A percentile compares a stretch with the other conserved stretches of the same genome.
phyloP scores from a whole-genome alignment of 2,888 invertebrate genomes.

The Mimumesa dahlbomi region DNA sequence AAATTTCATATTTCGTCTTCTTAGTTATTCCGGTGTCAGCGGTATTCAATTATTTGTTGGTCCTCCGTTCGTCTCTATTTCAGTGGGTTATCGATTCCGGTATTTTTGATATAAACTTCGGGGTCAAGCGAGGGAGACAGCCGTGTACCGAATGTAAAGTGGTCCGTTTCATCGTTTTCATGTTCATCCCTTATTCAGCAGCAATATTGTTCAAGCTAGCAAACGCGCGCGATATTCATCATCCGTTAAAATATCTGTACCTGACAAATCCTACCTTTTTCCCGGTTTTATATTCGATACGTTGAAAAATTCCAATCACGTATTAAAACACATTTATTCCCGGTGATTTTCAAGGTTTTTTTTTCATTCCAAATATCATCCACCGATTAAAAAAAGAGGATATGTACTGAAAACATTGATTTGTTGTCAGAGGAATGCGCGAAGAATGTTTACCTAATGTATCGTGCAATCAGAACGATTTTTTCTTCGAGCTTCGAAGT shows the following conservation, averaged over 20 bases:
- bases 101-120: conserved; percentile 29
- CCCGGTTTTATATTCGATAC: conserved; percentile 11
- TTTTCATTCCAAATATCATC: no score
- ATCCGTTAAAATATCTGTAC: conserved; percentile 12
- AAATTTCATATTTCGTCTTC: not conserved
- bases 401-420: no score
- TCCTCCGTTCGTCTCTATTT: conserved; percentile 16
- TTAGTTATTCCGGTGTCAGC: not conserved
- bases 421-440: no score
- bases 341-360: no score
- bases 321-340: no score
- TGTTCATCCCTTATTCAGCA: conserved; percentile 23
- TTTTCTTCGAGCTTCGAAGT: no score
- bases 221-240: conserved; percentile 16
- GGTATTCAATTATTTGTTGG: conserved; percentile 33
- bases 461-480: no score
- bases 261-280: conserved; percentile 17
- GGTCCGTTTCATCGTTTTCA: conserved; percentile 3
- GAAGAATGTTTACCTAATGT: no score
- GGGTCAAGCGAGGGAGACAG: conserved; percentile 28
- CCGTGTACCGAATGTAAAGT: conserved; percentile 22
- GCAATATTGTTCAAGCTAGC: conserved; percentile 7
- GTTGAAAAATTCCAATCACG: conserved; percentile 17
- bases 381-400: no score
- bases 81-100: conserved; percentile 18